A percentile compares a stretch with the other conserved stretches of the same genome.
These are phyloP conservation scores for Xiphorhynchus elegans DNA, from an alignment of 2,113 vertebrate genomes.

Conservation along the genomic window DNA sequence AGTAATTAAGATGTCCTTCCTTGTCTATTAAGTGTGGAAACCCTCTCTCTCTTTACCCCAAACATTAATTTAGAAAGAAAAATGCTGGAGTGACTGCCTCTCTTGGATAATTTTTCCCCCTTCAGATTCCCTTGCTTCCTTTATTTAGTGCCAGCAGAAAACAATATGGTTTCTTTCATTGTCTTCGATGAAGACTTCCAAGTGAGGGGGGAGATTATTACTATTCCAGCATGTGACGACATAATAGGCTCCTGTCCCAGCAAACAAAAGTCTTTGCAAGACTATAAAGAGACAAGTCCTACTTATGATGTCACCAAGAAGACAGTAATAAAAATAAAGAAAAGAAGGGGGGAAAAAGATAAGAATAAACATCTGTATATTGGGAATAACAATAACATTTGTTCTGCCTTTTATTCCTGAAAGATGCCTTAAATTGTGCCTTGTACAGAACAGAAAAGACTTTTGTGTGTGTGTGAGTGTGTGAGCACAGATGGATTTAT, in stretches of 20 bases:
- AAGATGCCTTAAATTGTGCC: constrained; percentile 61
- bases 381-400: constrained; percentile 66
- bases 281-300: constrained; percentile 71
- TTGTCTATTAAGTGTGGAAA: constrained; percentile 46
- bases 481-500: constrained; percentile 66
- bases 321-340: constrained; percentile 72
- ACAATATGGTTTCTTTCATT: constrained; percentile 54
- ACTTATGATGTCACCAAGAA: constrained; percentile 75
- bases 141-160: constrained; percentile 56
- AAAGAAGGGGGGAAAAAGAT: not conserved
- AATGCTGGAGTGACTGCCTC: constrained; percentile 34
- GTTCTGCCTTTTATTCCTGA: constrained; percentile 46
- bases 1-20: constrained; percentile 50
- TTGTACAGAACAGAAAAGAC: constrained; percentile 37
- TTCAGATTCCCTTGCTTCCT: constrained; percentile 62
- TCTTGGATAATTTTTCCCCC: not conserved
- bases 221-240: constrained; percentile 72
- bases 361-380: constrained; percentile 74
- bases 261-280: constrained; percentile 76
- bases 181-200: constrained; percentile 59
- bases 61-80: constrained; percentile 51
- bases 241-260: constrained; percentile 81
- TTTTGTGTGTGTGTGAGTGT: not conserved
- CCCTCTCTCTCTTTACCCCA: constrained; percentile 45
- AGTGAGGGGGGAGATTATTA: constrained; percentile 59